These are phyloP conservation scores for Achatina immaculata DNA, from an alignment of 1,140 invertebrate species.

Conservation along the genomic window DNA sequence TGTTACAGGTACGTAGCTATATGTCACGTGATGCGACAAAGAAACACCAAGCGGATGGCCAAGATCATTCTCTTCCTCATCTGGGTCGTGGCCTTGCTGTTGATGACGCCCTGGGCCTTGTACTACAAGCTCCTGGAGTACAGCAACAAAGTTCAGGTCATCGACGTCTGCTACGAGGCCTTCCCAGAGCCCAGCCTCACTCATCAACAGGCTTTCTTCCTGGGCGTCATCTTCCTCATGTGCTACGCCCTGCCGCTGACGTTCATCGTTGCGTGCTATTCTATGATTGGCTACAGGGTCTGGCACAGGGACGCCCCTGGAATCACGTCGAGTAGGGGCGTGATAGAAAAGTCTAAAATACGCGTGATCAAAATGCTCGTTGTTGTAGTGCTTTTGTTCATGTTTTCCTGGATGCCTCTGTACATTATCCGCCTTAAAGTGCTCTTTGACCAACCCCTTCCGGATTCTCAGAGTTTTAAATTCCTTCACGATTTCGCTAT, in stretches of 20 bases:
- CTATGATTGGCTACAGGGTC: conserved; percentile 92
- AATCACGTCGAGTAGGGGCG: conserved; percentile 50
- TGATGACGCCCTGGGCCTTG: conserved; percentile 90
- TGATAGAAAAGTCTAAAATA: conserved; percentile 69
- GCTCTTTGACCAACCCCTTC: conserved; percentile 40
- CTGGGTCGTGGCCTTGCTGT: conserved; percentile 87
- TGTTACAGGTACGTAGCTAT: conserved; percentile 93
- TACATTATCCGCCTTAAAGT: conserved; percentile 75
- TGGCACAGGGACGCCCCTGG: conserved; percentile 88
- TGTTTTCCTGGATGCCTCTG: conserved; percentile 93
- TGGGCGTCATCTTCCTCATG: conserved; percentile 88
- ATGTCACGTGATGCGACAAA: conserved; percentile 92
- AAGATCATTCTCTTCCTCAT: conserved; percentile 89
- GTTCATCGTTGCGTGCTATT: conserved; percentile 91
- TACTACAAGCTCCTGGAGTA: conserved; percentile 80
- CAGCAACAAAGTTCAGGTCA: conserved; percentile 17
- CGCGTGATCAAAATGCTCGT: conserved; percentile 95
- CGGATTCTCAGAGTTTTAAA: conserved; percentile 69
- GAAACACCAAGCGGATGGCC: conserved; percentile 88
- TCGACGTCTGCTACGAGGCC: conserved; percentile 35
- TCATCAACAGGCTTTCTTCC: conserved; percentile 86
- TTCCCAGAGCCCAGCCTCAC: conserved; percentile 66
- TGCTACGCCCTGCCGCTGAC: conserved; percentile 94
- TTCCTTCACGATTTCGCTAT: conserved; percentile 83
- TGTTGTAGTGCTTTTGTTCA: conserved; percentile 94